Conservation (phyloP, 2,113 vertebrate species). For the Orycteropus afer region DNA sequence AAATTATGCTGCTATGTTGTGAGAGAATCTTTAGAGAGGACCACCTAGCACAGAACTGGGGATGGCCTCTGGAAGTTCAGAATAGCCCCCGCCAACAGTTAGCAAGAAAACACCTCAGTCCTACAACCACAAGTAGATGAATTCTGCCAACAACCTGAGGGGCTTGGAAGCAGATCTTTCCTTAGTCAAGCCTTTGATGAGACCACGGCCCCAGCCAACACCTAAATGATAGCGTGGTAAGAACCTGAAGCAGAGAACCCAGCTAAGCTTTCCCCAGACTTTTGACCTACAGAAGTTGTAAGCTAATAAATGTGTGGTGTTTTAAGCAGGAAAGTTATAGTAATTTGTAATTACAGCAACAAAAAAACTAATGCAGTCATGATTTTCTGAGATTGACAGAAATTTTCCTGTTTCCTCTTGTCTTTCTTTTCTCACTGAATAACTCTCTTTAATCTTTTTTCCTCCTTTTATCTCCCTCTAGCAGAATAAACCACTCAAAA, state of each 20-base stretch:
- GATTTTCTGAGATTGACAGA: background rate
- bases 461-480: background rate
- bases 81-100: background rate
- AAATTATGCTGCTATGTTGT: background rate
- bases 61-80: background rate
- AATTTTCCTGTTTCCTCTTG: background rate
- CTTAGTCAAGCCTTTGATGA: background rate
- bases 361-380: background rate
- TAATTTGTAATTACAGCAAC: background rate
- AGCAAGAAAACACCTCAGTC: constrained; percentile 5
- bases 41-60: background rate
- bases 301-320: background rate
- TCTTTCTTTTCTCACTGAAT: background rate
- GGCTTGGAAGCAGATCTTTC: too few species aligned
- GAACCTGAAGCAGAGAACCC: background rate
- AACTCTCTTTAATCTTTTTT: background rate
- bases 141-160: too few species aligned
- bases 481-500: background rate
- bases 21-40: background rate
- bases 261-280: background rate
- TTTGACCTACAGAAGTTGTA: background rate
- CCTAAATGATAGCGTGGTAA: background rate
- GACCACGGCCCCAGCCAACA: background rate
- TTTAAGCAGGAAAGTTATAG: background rate
- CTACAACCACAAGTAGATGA: too few species aligned